These are phyloP conservation scores for Carapus acus DNA, from an alignment of 2,797 vertebrate species.

Conservation along the genomic window DNA sequence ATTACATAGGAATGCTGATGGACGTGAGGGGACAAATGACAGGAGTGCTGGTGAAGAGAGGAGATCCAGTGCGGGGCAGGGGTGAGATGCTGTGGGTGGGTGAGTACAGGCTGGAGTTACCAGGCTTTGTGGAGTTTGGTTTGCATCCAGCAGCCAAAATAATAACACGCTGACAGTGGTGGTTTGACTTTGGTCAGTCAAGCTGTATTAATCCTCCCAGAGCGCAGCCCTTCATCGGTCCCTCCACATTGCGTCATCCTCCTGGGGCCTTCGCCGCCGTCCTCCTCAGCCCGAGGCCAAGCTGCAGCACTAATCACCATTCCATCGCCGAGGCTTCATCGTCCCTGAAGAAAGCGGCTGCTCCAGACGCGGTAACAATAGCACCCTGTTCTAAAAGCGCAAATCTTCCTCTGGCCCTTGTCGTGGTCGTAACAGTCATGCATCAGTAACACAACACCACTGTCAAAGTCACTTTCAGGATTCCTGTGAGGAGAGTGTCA, in stretches of 20 bases:
- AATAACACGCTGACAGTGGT: slow-evolving; percentile 21
- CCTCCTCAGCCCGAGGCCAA: slow-evolving; percentile 5
- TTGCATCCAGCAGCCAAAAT: slow-evolving; percentile 7
- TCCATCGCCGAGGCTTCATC: slow-evolving; percentile 38
- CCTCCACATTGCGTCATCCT: slow-evolving; percentile 52
- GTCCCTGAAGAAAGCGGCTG: slow-evolving; percentile 27
- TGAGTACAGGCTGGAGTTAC: slow-evolving; percentile 24
- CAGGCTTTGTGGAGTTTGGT: slow-evolving; percentile 6
- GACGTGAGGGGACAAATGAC: slow-evolving; percentile 52
- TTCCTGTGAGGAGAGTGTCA: slow-evolving; percentile 48
- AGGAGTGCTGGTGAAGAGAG: slow-evolving; percentile 21
- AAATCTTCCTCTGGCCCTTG: slow-evolving; percentile 38
- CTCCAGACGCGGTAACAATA: slow-evolving; percentile 37
- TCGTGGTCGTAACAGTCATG: slow-evolving; percentile 34
- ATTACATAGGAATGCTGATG: slow-evolving; percentile 60
- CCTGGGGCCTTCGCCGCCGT: slow-evolving; percentile 27
- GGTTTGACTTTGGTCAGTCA: slow-evolving; percentile 25
- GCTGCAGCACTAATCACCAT: slow-evolving; percentile 43
- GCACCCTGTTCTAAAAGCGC: slow-evolving; percentile 48
- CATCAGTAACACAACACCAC: slow-evolving; percentile 63
- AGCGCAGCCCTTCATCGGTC: slow-evolving; percentile 3
- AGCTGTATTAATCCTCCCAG: slow-evolving; percentile 9
- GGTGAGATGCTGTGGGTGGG: slow-evolving; percentile 17
- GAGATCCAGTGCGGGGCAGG: slow-evolving; percentile 8
- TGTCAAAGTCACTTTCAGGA: slow-evolving; percentile 66